Percentiles rank a stretch among this genome's conserved stretches.
phyloP scores from a whole-genome alignment of 2,888 invertebrate species.

The Mycalesis mineus region DNA sequence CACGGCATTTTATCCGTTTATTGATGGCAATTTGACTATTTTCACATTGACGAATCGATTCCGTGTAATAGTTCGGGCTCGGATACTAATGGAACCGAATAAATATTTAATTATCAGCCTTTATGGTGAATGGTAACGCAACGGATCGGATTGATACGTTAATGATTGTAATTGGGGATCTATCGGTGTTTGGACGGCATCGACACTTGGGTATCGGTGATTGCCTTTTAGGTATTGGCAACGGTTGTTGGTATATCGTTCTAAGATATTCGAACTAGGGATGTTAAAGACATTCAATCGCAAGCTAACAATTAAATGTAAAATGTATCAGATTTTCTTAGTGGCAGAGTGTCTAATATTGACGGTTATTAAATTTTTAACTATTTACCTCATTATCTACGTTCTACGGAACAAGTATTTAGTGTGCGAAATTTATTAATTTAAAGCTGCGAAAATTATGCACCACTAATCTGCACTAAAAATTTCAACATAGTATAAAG shows the following conservation, averaged over 20 bases:
- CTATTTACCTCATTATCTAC: no score
- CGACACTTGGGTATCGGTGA: conserved; percentile 28
- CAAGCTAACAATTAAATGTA: no score
- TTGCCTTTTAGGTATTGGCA: conserved; percentile 7
- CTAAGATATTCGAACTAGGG: not conserved
- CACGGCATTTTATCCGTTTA: conserved; percentile 57
- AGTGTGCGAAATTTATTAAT: no score
- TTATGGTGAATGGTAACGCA: conserved; percentile 71
- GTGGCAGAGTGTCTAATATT: no score
- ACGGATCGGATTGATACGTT: conserved; percentile 58
- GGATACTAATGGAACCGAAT: conserved; percentile 68
- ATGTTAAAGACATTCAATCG: no score
- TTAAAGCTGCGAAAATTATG: no score
- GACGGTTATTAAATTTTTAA: no score
- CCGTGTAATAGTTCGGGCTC: conserved; percentile 55
- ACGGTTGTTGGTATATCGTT: conserved; percentile 14
- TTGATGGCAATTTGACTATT: conserved; percentile 60
- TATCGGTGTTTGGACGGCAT: conserved; percentile 35
- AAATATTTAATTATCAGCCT: conserved; percentile 73
- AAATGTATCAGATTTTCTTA: no score
- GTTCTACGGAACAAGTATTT: no score
- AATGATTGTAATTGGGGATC: conserved; percentile 59
- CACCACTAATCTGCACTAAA: no score
- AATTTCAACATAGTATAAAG: no score
- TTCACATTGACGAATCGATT: conserved; percentile 69